A percentile compares a stretch with the other conserved stretches of the same genome.
Conservation (phyloP, 2,888 invertebrate species). For the Laspeyria flexula region DNA sequence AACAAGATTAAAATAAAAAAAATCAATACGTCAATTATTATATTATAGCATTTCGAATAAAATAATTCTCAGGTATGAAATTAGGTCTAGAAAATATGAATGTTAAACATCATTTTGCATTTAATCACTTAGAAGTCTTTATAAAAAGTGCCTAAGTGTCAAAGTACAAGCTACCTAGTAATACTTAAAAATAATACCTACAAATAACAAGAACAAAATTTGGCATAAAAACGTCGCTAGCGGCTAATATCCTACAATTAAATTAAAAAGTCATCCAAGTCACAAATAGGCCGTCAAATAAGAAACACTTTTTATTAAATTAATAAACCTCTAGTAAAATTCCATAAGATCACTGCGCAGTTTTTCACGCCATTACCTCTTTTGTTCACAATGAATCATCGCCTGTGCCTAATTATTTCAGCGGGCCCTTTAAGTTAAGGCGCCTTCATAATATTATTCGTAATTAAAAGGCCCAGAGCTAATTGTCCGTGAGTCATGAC, state of each 20-base stretch:
- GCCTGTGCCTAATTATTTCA: conserved; percentile 75
- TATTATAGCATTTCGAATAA: too few species aligned
- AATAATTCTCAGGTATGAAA: neutral
- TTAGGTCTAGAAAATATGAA: neutral
- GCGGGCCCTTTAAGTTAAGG: conserved; percentile 65
- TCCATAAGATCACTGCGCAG: conserved; percentile 54
- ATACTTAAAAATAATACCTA: neutral
- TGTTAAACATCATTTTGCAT: too few species aligned
- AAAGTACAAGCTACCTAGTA: too few species aligned
- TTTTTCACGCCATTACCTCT: conserved; percentile 78
- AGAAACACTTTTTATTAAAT: conserved; percentile 38
- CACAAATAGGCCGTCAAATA: conserved; percentile 24
- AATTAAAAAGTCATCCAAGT: conserved; percentile 16
- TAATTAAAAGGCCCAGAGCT: conserved; percentile 75
- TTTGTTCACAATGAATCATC: conserved; percentile 74
- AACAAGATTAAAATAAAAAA: neutral
- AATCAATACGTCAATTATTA: too few species aligned
- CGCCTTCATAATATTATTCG: conserved; percentile 75
- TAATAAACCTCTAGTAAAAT: conserved; percentile 33
- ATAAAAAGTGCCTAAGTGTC: too few species aligned
- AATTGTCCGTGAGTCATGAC: conserved; percentile 74
- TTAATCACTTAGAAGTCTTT: too few species aligned
- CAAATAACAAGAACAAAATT: neutral
- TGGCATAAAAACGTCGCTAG: neutral
- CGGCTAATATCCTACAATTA: conserved; percentile 2